Percentiles rank a stretch among this genome's conserved stretches.
Conservation (phyloP, 37 sponge, comb jelly and placozoan species). For the Chondrilla cf. caribensis region DNA sequence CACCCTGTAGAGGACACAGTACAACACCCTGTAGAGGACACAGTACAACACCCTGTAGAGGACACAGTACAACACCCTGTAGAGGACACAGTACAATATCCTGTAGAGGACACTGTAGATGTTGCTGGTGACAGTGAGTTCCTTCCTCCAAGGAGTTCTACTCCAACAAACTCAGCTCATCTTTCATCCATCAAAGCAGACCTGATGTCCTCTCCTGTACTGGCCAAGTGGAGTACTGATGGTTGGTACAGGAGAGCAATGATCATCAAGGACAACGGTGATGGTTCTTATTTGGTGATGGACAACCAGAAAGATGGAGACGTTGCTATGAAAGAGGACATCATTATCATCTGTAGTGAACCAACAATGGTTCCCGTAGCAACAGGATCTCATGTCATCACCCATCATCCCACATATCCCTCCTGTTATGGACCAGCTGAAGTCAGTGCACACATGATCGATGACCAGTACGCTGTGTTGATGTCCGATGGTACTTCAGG, state of each 20-base stretch:
- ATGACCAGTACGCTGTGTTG: conserved; percentile 38
- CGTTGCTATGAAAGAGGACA: not conserved
- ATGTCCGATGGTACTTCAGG: conserved; percentile 42
- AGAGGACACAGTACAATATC: not conserved
- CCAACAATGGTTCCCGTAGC: not conserved
- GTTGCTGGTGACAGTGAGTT: not conserved
- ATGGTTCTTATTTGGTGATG: not conserved
- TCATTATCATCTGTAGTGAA: not conserved
- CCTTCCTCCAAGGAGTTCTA: not conserved
- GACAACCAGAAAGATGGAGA: not conserved
- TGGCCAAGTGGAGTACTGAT: conserved; percentile 65
- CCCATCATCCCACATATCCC: conserved; percentile 40
- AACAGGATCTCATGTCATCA: conserved; percentile 30
- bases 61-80: not conserved
- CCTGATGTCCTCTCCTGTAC: conserved; percentile 7
- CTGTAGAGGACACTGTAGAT: not conserved
- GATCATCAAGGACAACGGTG: not conserved
- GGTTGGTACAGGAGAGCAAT: conserved; percentile 58
- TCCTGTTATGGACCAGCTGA: conserved; percentile 57
- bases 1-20: too few relatives aligned
- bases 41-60: not conserved
- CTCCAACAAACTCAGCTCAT: not conserved
- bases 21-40: not conserved
- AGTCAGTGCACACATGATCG: conserved; percentile 6
- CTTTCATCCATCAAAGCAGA: too few relatives aligned